Percentiles rank a stretch among this genome's conserved stretches.
These are phyloP conservation scores for Gymnocheta viridis DNA, from an alignment of 2,888 invertebrate genomes.

Conservation along the genomic window DNA sequence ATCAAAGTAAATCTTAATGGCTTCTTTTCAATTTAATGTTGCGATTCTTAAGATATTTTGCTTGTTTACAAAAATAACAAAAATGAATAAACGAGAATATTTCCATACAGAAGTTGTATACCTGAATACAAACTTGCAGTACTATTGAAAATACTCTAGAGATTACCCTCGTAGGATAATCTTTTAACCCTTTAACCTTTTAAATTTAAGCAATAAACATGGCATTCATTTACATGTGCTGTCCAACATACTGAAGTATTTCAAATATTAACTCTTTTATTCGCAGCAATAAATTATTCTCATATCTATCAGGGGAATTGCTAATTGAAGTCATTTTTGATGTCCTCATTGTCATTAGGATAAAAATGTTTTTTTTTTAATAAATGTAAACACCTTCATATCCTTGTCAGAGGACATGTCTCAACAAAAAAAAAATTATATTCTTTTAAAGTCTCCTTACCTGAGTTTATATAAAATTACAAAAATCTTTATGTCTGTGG, in stretches of 20 bases:
- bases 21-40: too few relatives aligned
- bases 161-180: not conserved
- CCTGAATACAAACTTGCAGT: not conserved
- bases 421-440: not conserved
- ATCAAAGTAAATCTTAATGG: too few relatives aligned
- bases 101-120: too few relatives aligned
- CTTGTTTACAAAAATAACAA: too few relatives aligned
- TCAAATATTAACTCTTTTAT: conserved; percentile 9
- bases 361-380: conserved; percentile 11
- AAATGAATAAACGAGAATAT: too few relatives aligned
- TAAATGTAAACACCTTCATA: not conserved
- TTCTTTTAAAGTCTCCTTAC: not conserved
- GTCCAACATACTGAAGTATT: not conserved
- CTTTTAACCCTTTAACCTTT: not conserved
- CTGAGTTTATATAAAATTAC: not conserved
- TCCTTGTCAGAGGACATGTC: not conserved
- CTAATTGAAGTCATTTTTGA: not conserved
- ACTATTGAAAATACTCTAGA: not conserved
- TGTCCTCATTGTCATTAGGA: conserved; percentile 26
- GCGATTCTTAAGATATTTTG: too few relatives aligned
- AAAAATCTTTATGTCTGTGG: too few relatives aligned
- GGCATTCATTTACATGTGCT: not conserved
- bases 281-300: not conserved
- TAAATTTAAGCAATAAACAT: not conserved
- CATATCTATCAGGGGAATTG: not conserved